Base-by-base conservation (phyloP, 1,140 invertebrate genomes). In the Propsilocerus akamusi region DNA sequence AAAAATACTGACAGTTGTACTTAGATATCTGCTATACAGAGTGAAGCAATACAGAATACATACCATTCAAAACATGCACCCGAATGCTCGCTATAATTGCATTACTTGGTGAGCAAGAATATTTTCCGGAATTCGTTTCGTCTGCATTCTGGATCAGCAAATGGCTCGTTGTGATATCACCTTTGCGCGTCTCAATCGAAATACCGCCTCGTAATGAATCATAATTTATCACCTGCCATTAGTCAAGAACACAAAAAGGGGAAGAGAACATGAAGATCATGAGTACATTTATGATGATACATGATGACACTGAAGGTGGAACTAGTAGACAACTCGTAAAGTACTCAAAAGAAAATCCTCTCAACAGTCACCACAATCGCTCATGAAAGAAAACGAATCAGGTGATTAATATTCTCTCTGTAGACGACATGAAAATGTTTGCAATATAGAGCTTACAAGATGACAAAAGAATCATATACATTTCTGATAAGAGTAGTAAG, bases 31-130 rank as follows among this genome's bases (percentile, higher is more conserved):
- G n/a, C n/a, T n/a, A n/a, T n/a, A n/a, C n/a, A n/a, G n/a, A n/a
- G n/a, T n/a, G n/a, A n/a, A n/a, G n/a, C n/a, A n/a, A n/a, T n/a
- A 20, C 34, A 41, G 17, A 2, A 8, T 32, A 48, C 52, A 62
- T 50, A 67, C 65, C 64, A 54, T 67, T 64, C 25, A 66, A 57
- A 2, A 67, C 73, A 48, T 75, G 72, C 25, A 75, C 72, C 49
- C 68, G 66, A 53, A 74, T 69, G 53, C 66, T 69, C 53, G 71
- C 68, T 48, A 70, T 68, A 49, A 72, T 69, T 22, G 73, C 71
- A 52, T 73, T 70, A 46, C 65, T 64, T 53, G 70, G 70, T 54
- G 66, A 62, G 54, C 68, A 72, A 5, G 65, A 68, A 58, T 71
- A 71, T 56, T 67, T 67, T 41, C 70, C 70, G 0, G 70, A 70